phyloP scores from a whole-genome alignment of 1,140 invertebrate genomes.

The Nasonia giraulti region DNA sequence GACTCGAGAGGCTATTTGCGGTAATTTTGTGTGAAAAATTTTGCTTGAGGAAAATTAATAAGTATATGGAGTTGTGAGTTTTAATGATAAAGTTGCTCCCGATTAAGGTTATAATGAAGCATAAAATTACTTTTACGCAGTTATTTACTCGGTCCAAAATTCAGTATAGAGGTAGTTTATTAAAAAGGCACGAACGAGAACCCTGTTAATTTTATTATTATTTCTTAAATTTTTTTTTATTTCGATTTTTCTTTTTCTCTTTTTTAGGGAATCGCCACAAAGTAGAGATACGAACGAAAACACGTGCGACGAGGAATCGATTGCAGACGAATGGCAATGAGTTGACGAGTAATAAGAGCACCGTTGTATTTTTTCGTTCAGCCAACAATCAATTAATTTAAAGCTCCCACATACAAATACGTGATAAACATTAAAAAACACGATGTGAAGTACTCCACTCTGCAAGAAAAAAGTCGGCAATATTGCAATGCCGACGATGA shows the following conservation, averaged over 20 bases:
- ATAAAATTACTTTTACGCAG: too few relatives aligned
- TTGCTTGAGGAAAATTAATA: too few relatives aligned
- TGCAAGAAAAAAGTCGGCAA: conserved; percentile 11
- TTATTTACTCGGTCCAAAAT: too few relatives aligned
- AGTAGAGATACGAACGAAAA: conserved; percentile 29
- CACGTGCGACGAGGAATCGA: conserved; percentile 30
- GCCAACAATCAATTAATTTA: not conserved
- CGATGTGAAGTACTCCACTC: conserved; percentile 8
- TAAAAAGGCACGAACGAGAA: conserved; percentile 40
- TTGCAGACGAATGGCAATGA: conserved; percentile 36
- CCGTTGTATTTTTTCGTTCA: conserved; percentile 7
- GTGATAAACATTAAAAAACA: conserved; percentile 12
- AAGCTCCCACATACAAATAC: conserved; percentile 1
- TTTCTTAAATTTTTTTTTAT: conserved; percentile 22
- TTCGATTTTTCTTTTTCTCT: not conserved
- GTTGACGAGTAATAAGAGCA: conserved; percentile 17
- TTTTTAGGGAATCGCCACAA: conserved; percentile 36
- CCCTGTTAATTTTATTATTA: not conserved
- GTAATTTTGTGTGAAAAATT: too few relatives aligned
- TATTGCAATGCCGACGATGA: not conserved
- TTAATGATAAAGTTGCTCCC: too few relatives aligned
- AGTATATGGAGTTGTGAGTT: too few relatives aligned
- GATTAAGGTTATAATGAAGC: too few relatives aligned
- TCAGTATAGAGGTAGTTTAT: not conserved
- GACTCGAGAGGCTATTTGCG: too few relatives aligned